Evolutionary conservation across 2,888 invertebrate species (phyloP).

Genomic region (Aleiodes alternator): DNA sequence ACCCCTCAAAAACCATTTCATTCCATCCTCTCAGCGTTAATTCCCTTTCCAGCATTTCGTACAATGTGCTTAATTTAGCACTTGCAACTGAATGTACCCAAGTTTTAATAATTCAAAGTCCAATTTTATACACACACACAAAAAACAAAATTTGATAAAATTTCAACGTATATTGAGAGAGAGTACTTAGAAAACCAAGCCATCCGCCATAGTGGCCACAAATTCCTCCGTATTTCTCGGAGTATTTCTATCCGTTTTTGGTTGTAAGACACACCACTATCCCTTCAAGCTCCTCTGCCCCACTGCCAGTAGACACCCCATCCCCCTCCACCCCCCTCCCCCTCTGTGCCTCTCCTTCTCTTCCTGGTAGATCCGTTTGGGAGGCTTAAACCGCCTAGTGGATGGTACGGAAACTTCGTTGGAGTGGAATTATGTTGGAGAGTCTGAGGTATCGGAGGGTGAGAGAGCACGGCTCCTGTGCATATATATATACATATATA

Average conservation of each 20-base stretch:
- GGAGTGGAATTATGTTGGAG: constrained; percentile 64
- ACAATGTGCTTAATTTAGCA: background rate
- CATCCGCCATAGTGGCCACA: constrained; percentile 40
- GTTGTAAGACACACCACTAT: constrained; percentile 31
- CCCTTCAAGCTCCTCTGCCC: constrained; percentile 27
- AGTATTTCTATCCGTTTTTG: constrained; percentile 34
- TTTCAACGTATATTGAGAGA: background rate
- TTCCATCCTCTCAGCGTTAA: too few relatives aligned
- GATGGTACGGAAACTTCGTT: constrained; percentile 59
- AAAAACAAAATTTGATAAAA: background rate
- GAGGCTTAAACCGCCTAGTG: constrained; percentile 63
- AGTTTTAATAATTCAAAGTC: background rate
- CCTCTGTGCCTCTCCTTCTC: too few relatives aligned
- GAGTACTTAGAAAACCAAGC: constrained; percentile 40
- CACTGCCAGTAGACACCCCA: constrained; percentile 27
- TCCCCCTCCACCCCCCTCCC: too few relatives aligned
- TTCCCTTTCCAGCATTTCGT: too few relatives aligned
- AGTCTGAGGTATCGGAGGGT: constrained; percentile 58
- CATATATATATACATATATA: too few relatives aligned
- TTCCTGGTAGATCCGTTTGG: constrained; percentile 59
- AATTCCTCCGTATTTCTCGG: constrained; percentile 39
- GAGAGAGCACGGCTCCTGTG: constrained; percentile 37
- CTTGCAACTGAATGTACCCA: background rate
- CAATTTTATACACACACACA: background rate
- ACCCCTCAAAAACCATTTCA: too few relatives aligned